These are phyloP conservation scores for Notothenia coriiceps DNA, from an alignment of 2,113 vertebrate genomes.

Conservation along the genomic window DNA sequence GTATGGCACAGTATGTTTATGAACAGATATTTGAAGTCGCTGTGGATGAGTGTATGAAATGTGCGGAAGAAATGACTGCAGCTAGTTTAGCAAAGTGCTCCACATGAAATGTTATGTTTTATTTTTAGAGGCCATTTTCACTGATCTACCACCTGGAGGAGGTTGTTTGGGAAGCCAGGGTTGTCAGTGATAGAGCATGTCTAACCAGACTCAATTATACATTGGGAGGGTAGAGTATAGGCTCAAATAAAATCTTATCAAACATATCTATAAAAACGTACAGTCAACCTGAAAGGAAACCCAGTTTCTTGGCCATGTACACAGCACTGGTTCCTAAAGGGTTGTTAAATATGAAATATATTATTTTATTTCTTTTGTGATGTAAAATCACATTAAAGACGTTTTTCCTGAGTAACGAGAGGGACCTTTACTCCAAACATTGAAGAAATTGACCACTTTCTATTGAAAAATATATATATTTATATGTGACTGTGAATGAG, in stretches of 20 bases:
- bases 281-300: not conserved
- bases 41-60: not conserved
- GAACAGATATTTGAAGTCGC: conserved; percentile 5
- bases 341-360: no score
- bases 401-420: not conserved
- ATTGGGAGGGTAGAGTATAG: not conserved
- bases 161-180: conserved; percentile 26
- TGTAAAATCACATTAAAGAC: not conserved
- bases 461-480: not conserved
- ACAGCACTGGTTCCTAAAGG: no score
- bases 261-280: not conserved
- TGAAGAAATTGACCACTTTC: not conserved
- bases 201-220: conserved; percentile 14
- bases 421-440: not conserved
- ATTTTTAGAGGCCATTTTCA: conserved; percentile 65
- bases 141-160: conserved; percentile 56
- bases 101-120: conserved; percentile 57
- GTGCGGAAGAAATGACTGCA: conserved; percentile 45
- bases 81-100: conserved; percentile 59
- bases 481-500: not conserved
- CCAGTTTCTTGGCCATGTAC: no score
- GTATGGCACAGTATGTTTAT: conserved; percentile 21
- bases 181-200: conserved; percentile 29
- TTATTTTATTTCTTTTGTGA: not conserved
- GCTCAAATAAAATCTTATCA: not conserved